phyloP scores from a whole-genome alignment of 2,888 invertebrate genomes.

The Dinocampus coccinellae region DNA sequence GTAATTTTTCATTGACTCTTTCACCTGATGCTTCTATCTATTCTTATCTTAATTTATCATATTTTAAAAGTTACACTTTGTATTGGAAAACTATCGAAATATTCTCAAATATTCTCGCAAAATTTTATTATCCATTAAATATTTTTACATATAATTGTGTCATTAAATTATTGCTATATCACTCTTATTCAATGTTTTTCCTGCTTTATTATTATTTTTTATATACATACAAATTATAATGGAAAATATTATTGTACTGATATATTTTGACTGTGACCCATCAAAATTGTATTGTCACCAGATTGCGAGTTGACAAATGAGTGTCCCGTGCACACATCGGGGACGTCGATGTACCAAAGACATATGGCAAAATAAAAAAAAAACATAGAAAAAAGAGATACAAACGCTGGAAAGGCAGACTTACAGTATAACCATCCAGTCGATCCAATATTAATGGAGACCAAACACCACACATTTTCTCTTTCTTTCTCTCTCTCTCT shows the following conservation, averaged over 20 bases:
- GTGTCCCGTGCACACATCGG: constrained; percentile 48
- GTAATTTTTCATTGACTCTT: not conserved
- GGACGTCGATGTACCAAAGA: constrained; percentile 52
- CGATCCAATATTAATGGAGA: constrained; percentile 69
- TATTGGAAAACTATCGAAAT: constrained; percentile 52
- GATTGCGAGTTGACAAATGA: constrained; percentile 68
- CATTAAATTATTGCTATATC: too few species aligned
- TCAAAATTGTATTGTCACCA: constrained; percentile 62
- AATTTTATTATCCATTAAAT: constrained; percentile 29
- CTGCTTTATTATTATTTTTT: too few species aligned
- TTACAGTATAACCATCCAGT: constrained; percentile 54
- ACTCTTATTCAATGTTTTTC: too few species aligned
- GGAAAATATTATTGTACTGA: constrained; percentile 33
- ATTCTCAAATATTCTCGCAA: constrained; percentile 45
- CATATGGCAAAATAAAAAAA: constrained; percentile 68
- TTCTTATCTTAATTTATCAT: not conserved
- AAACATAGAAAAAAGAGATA: constrained; percentile 56
- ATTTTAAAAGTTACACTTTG: constrained; percentile 41
- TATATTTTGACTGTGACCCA: constrained; percentile 61
- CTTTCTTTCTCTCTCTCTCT: constrained; percentile 11
- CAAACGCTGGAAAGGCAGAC: constrained; percentile 38
- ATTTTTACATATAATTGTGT: constrained; percentile 39
- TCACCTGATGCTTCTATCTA: not conserved
- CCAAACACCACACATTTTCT: constrained; percentile 67
- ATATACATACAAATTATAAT: too few species aligned